phyloP scores from a whole-genome alignment of 2,797 vertebrate species.

The Distichodus sexfasciatus region DNA sequence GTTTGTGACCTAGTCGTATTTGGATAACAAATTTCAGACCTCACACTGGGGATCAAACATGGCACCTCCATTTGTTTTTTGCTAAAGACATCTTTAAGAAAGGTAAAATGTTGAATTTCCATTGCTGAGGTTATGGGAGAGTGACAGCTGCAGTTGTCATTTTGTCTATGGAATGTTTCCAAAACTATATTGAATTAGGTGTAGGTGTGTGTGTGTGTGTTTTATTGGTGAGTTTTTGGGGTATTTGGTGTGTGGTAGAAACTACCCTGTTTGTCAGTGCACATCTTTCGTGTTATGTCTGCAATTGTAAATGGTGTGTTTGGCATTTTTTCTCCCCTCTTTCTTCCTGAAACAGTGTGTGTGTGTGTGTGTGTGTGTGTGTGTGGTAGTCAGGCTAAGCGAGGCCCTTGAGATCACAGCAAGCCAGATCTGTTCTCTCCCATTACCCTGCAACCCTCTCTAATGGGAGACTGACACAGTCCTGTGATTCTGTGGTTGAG shows the following conservation, averaged over 20 bases:
- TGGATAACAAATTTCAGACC: no score
- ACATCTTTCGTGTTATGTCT: constrained; percentile 8
- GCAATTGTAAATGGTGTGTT: background rate
- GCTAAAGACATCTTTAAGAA: no score
- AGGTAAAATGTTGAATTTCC: no score
- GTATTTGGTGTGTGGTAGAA: background rate
- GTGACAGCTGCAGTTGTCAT: no score
- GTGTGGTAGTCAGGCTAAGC: constrained; percentile 64
- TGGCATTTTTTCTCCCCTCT: constrained; percentile 27
- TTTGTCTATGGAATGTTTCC: no score
- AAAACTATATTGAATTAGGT: no score
- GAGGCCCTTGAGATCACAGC: constrained; percentile 59
- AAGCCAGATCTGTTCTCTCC: constrained; percentile 63
- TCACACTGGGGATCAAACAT: no score
- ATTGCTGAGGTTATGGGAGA: no score
- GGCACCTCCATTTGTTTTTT: no score
- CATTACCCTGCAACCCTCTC: constrained; percentile 61
- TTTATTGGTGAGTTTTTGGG: constrained; percentile 18
- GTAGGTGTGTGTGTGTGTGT: constrained; percentile 55
- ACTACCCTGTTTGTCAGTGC: background rate
- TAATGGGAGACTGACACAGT: constrained; percentile 56
- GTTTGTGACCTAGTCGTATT: no score
- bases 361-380: constrained; percentile 74
- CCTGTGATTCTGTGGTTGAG: constrained; percentile 50
- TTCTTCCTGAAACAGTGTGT: constrained; percentile 34